Evolutionary conservation across 2,888 invertebrate species (phyloP).

Genomic region (Tenthredo amoena): DNA sequence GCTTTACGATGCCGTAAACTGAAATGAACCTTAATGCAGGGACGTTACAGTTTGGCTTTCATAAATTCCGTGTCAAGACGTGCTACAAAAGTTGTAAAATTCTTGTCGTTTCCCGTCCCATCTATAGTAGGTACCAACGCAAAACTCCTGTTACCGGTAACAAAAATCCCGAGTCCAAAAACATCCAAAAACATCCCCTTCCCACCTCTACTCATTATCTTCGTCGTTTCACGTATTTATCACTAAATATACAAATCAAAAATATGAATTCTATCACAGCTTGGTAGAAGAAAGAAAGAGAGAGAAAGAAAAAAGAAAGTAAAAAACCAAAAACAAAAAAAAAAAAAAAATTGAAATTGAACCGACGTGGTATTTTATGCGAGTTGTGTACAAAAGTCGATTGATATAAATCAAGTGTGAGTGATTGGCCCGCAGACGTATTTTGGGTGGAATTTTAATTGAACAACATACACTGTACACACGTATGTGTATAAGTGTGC

Average conservation of each 20-base stretch:
- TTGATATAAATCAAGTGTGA: slow-evolving; percentile 38
- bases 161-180: no score
- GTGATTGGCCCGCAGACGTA: slow-evolving; percentile 12
- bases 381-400: background rate
- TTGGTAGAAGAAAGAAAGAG: background rate
- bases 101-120: slow-evolving; percentile 3
- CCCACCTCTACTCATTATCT: no score
- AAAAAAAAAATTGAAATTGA: background rate
- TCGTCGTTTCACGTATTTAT: no score
- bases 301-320: background rate
- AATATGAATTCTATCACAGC: background rate
- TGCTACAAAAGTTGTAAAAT: slow-evolving; percentile 47
- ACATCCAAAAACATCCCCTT: no score
- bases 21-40: slow-evolving; percentile 72
- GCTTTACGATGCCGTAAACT: slow-evolving; percentile 72
- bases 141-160: background rate
- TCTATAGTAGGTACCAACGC: background rate
- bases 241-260: no score
- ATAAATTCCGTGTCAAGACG: slow-evolving; percentile 66
- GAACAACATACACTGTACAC: background rate
- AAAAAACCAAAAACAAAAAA: background rate
- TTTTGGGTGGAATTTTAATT: slow-evolving; percentile 10
- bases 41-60: slow-evolving; percentile 72
- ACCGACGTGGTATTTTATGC: background rate
- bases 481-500: background rate